A percentile compares a stretch with the other conserved stretches of the same genome.
Conservation (phyloP, 2,113 vertebrate genomes). For the Campylomormyrus tamandua region DNA sequence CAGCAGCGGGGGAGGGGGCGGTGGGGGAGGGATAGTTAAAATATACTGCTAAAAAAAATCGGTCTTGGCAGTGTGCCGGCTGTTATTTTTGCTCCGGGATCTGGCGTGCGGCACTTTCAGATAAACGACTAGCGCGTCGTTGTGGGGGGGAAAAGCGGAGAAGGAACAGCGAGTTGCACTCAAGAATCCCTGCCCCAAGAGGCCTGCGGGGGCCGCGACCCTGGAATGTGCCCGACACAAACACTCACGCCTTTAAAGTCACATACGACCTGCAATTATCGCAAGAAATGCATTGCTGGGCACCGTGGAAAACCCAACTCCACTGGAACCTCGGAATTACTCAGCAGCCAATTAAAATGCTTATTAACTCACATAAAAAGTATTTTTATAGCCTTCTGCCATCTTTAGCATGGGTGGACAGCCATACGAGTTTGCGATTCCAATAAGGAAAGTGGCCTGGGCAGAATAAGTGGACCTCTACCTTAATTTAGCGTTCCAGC, state of each 20-base stretch:
- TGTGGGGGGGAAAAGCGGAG: background rate
- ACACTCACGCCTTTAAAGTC: background rate
- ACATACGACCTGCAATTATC: background rate
- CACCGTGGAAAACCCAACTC: background rate
- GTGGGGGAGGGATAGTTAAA: background rate
- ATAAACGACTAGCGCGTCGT: background rate
- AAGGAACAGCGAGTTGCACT: background rate
- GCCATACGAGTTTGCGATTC: background rate
- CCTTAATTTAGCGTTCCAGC: background rate
- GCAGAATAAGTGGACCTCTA: background rate
- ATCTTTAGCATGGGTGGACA: background rate
- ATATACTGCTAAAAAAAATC: background rate
- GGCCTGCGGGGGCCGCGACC: background rate
- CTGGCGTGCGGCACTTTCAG: background rate
- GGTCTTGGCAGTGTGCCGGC: background rate
- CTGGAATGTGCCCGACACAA: background rate
- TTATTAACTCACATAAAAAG: background rate
- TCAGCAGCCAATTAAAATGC: background rate
- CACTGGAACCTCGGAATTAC: background rate
- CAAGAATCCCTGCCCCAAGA: background rate
- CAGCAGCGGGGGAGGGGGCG: background rate
- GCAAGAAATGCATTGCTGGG: background rate
- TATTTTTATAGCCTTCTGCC: background rate
- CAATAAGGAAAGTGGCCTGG: background rate
- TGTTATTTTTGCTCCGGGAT: background rate